Evolutionary conservation across 2,113 vertebrate species (phyloP), one percentile per base, ranked within the genome.

Genomic region (Saiga tatarica): DNA sequence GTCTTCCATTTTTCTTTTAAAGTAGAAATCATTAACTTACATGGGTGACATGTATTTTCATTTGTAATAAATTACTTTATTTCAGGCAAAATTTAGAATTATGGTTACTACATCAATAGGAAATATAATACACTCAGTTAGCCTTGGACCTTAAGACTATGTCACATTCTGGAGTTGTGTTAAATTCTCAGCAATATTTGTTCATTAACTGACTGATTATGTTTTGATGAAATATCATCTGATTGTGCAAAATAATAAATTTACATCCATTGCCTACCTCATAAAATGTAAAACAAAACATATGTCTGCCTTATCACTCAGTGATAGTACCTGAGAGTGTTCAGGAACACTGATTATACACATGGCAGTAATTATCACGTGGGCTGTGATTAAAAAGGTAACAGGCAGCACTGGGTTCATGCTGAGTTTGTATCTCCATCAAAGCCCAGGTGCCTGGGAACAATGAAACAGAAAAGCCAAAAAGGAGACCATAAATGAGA

Each of bases 1-100:
- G 17, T 30, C n/a, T 95, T 92, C 8, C 57, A 23, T 59, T 28
- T 93, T 96, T 89, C 1, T 86, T 97, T 87, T 21, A 87, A 96
- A 82, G 53, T 45, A 84, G 13, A 74, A 88, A 81, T 74, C 2
- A 64, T 59, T 85, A 50, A 92, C 0, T 30, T 67, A n/a, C 3
- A n/a, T 0, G 0, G n/a, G 53, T 26, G 13, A 23, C 1, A 87
- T n/a, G 3, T 7, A 83, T 67, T 94, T 92, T 83, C 36, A 94
- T 64, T 89, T 94, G 21, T 36, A 89, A 93, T 74, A 62, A 52
- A 64, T 88, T 93, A n/a, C 12, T 90, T 76, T 57, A 87, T 59
- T 62, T 57, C 23, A 26, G 50, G 39, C 3, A 78, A 87, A 83
- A 25, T 57, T 25, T 81, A 36, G 83, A 94, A 85, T 45, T 45